Evolutionary conservation across 2,113 vertebrate species (phyloP), one percentile per base, ranked within the genome.

Genomic region (Gadus macrocephalus): DNA sequence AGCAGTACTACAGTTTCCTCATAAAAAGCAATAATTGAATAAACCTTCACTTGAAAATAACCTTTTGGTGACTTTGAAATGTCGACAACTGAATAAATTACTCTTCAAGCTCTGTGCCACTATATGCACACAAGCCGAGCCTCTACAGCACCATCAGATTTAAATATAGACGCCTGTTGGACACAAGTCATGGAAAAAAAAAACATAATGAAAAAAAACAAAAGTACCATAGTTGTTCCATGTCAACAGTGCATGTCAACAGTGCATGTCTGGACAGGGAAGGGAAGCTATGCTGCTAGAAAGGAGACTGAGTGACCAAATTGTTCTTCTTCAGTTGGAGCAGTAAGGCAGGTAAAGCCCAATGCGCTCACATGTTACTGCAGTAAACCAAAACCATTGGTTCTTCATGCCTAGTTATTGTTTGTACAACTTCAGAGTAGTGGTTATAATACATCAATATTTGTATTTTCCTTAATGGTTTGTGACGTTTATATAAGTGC

Each of bases 101-200:
- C 20, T 62, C 15, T 20, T 8, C 63, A 5, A 49, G 25, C 63
- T 31, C 73, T 7, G n/a, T 78, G 81, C 76, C 59, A 1, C 60
- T 28, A 49, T 70, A 82, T 80, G 85, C 82, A 88, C 73, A 72
- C 67, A 58, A 72, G 59, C 63, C 79, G 80, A 73, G 73, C 74
- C 66, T 76, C 73, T 70, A 62, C 84, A 90, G 84, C 85, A 89
- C 86, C 84, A 77, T 76, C 76, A 67, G 73, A 84, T 71, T 78
- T 19, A 76, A 77, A 65, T 77, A 70, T 64, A 27, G 11, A 73
- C 70, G 74, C 64, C 62, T 74, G 77, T 72, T 4, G 25, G 61
- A 70, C 71, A 66, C 42, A 77, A 53, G 61, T 71, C 67, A 75
- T 53, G 78, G 77, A 81, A 80, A 19, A 31, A 61, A 20, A 61